Conservation (phyloP, 2,888 invertebrate genomes). For the Aspidiotus destructor region DNA sequence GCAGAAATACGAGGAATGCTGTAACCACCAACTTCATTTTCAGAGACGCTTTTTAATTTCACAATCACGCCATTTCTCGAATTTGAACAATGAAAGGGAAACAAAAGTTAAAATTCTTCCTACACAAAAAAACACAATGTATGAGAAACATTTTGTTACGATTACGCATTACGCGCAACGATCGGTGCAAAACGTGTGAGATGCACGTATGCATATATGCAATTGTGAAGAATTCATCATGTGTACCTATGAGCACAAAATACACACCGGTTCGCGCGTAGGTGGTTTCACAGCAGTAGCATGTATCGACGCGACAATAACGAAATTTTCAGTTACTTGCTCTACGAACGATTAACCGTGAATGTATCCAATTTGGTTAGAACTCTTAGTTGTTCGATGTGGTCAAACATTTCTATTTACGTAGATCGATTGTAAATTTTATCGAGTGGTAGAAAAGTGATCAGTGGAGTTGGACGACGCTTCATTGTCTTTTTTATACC, state of each 20-base stretch:
- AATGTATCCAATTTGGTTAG: conserved; percentile 26
- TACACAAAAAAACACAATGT: too few species aligned
- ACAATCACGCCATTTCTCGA: too few species aligned
- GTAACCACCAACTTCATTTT: too few species aligned
- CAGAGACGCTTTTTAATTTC: too few species aligned
- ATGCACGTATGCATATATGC: background rate
- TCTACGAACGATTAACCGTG: conserved; percentile 15
- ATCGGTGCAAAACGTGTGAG: background rate
- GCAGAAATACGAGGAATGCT: too few species aligned
- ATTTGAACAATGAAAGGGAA: too few species aligned
- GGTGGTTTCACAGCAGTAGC: background rate
- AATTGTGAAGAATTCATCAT: background rate
- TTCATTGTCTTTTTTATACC: conserved; percentile 10
- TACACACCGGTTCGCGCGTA: background rate
- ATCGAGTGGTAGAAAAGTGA: conserved; percentile 13
- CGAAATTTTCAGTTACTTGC: conserved; percentile 4
- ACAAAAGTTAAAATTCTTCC: too few species aligned
- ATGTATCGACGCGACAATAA: background rate
- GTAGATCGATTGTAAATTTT: background rate
- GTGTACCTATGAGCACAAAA: background rate
- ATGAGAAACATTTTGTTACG: too few species aligned
- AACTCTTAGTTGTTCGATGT: conserved; percentile 10
- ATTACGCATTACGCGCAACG: background rate
- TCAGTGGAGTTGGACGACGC: conserved; percentile 23
- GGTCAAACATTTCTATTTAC: conserved; percentile 19